These are phyloP conservation scores for Lophotriccus pileatus DNA, from an alignment of 2,797 vertebrate genomes.

Conservation along the genomic window DNA sequence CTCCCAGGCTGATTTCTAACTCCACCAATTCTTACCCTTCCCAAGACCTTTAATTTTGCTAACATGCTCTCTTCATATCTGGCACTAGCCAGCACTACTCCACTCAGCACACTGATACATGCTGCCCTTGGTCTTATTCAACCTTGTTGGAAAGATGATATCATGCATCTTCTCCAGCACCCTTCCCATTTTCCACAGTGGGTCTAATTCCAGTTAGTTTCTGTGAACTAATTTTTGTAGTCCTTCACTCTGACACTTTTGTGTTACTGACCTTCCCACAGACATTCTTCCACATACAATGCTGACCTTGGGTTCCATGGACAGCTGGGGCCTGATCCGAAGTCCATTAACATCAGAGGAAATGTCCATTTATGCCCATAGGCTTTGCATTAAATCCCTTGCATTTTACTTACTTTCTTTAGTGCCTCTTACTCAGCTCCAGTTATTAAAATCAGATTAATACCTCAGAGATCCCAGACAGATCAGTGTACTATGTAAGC, in stretches of 20 bases:
- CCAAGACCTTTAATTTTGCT: background rate
- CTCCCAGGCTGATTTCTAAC: background rate
- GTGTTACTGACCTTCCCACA: background rate
- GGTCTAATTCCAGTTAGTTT: background rate
- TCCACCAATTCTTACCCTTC: background rate
- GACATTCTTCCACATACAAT: conserved; percentile 10
- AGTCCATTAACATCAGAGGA: conserved; percentile 34
- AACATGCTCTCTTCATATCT: background rate
- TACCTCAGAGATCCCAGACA: background rate
- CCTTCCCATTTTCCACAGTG: background rate
- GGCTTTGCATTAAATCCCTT: conserved; percentile 30
- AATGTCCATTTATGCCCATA: background rate
- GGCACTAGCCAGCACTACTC: background rate
- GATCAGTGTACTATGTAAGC: background rate
- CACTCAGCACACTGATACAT: background rate
- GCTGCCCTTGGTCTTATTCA: background rate
- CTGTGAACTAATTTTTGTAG: background rate
- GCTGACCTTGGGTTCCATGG: background rate
- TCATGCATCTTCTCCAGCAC: background rate
- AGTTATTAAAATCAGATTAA: conserved; percentile 54
- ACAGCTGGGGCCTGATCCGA: conserved; percentile 2
- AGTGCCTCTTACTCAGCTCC: conserved; percentile 22
- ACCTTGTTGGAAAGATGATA: background rate
- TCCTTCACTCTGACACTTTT: background rate
- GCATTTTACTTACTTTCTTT: conserved; percentile 49